Evolutionary conservation across 2,797 vertebrate genomes (phyloP).

Genomic region (Acanthurus leucopareius): DNA sequence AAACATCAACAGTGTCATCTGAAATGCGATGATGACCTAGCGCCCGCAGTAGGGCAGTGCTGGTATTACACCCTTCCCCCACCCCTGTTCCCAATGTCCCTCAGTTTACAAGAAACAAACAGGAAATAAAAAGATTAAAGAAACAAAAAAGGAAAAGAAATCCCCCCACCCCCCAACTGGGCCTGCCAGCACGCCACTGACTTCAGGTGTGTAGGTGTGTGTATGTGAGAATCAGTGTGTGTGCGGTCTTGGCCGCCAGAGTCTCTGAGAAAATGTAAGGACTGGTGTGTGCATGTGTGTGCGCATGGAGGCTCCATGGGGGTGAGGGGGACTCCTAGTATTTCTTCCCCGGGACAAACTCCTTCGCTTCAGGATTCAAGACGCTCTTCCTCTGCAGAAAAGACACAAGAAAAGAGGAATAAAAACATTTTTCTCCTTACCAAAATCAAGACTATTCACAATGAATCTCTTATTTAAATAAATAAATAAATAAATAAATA

Average conservation of each 20-base stretch:
- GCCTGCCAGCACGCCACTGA: slow-evolving; percentile 80
- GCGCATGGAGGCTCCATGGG: slow-evolving; percentile 81
- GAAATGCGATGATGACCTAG: slow-evolving; percentile 73
- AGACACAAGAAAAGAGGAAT: neutral
- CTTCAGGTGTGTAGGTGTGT: slow-evolving; percentile 75
- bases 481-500: too few relatives aligned
- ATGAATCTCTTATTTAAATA: neutral
- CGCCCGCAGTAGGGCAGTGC: slow-evolving; percentile 75
- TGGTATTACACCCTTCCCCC: slow-evolving; percentile 77
- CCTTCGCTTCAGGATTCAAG: slow-evolving; percentile 98
- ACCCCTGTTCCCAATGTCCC: slow-evolving; percentile 73
- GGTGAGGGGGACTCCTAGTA: slow-evolving; percentile 90
- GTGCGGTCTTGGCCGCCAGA: slow-evolving; percentile 76
- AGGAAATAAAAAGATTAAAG: slow-evolving; percentile 84
- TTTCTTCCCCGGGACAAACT: slow-evolving; percentile 98
- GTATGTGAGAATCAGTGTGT: slow-evolving; percentile 70
- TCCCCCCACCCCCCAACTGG: slow-evolving; percentile 81
- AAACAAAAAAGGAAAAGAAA: slow-evolving; percentile 73
- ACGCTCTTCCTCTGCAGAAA: slow-evolving; percentile 94
- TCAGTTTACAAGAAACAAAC: slow-evolving; percentile 84
- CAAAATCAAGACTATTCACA: too few relatives aligned
- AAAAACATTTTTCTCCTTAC: too few relatives aligned
- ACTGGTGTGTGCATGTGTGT: slow-evolving; percentile 66
- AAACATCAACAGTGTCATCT: slow-evolving; percentile 36
- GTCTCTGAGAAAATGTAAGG: slow-evolving; percentile 82